Conservation (phyloP, 2,888 invertebrate species). For the Hydrotaea diabolus region DNA sequence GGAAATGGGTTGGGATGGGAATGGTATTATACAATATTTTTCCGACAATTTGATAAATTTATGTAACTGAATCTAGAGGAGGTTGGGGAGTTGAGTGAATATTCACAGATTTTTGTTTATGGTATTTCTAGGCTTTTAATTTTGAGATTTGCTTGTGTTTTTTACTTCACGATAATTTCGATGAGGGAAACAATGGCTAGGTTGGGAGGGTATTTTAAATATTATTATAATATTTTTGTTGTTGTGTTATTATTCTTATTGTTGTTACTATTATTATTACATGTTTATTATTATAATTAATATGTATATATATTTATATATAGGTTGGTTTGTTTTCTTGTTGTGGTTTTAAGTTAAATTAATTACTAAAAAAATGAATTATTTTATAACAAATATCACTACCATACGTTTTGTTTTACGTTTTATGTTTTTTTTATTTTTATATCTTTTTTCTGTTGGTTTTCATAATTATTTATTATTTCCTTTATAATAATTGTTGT, state of each 20-base stretch:
- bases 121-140: constrained; percentile 35
- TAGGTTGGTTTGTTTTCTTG: constrained; percentile 59
- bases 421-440: constrained; percentile 71
- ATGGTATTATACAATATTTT: constrained; percentile 36
- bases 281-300: constrained; percentile 36
- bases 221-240: constrained; percentile 62
- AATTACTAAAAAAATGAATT: constrained; percentile 75
- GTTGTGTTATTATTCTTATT: constrained; percentile 54
- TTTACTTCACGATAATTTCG: not conserved
- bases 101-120: constrained; percentile 43
- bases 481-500: constrained; percentile 38
- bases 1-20: not conserved
- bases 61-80: too few relatives aligned
- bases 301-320: constrained; percentile 15
- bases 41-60: too few relatives aligned
- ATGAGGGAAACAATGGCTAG: not conserved
- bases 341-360: constrained; percentile 73
- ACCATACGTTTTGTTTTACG: constrained; percentile 68
- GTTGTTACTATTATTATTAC: constrained; percentile 56
- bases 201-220: constrained; percentile 61
- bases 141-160: not conserved
- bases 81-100: not conserved
- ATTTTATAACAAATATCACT: constrained; percentile 80
- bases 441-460: constrained; percentile 46
- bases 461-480: constrained; percentile 55